Conservation (phyloP, 2,113 vertebrate genomes). For the Garra rufa region DNA sequence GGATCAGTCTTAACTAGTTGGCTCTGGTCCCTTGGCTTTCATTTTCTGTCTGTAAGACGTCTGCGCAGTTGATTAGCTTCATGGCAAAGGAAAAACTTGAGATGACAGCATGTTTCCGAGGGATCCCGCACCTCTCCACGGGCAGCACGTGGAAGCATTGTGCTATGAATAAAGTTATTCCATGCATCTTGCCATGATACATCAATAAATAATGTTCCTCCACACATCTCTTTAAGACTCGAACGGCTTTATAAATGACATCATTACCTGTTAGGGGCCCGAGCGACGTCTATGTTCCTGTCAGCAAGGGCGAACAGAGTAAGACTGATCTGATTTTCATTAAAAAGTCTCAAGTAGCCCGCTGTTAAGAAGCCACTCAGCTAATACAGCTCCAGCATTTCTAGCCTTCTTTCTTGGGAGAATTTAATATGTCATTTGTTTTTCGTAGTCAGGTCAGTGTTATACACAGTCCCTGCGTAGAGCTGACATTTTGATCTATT, state of each 20-base stretch:
- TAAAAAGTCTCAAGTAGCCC: constrained; percentile 35
- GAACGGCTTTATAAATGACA: constrained; percentile 59
- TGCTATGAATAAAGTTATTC: constrained; percentile 69
- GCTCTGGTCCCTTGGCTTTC: constrained; percentile 9
- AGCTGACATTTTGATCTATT: constrained; percentile 37
- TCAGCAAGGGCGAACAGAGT: constrained; percentile 38
- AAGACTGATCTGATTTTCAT: constrained; percentile 53
- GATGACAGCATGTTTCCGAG: constrained; percentile 63
- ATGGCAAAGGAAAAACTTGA: constrained; percentile 69
- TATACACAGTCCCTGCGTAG: background rate
- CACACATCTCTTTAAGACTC: constrained; percentile 36
- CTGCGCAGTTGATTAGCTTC: constrained; percentile 2
- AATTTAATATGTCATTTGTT: constrained; percentile 28
- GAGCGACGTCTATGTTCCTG: constrained; percentile 9
- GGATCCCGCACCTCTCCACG: constrained; percentile 53
- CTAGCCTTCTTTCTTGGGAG: constrained; percentile 26
- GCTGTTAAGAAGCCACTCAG: constrained; percentile 36
- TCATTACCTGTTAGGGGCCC: constrained; percentile 53
- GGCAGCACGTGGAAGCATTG: constrained; percentile 55
- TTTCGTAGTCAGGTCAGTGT: background rate
- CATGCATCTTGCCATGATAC: constrained; percentile 61
- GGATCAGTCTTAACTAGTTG: constrained; percentile 15
- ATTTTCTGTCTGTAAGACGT: constrained; percentile 39
- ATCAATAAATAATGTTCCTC: constrained; percentile 60
- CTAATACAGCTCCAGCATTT: constrained; percentile 21